Conservation (phyloP, 2,888 invertebrate species). For the Apodemia duryi region DNA sequence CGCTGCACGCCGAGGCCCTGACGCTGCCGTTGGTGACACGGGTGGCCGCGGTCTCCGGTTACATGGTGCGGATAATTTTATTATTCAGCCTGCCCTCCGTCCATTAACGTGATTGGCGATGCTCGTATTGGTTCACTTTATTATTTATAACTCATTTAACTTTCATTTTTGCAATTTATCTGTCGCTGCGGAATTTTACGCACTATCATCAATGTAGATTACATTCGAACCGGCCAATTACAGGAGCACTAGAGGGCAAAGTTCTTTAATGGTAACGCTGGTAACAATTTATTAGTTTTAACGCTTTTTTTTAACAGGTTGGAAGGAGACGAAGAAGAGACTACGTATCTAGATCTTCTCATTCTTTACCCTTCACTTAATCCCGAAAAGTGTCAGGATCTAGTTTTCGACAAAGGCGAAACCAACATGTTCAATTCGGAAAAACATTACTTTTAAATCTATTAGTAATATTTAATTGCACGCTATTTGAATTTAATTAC, state of each 20-base stretch:
- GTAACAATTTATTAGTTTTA: no score
- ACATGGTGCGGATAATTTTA: conserved; percentile 35
- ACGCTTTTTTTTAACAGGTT: no score
- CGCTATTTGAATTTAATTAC: no score
- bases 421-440: no score
- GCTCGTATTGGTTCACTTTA: conserved; percentile 17
- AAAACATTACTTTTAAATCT: no score
- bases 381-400: no score
- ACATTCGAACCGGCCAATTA: neutral
- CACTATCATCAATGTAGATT: neutral
- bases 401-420: no score
- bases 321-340: no score
- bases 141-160: conserved; percentile 34
- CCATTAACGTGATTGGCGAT: conserved; percentile 34
- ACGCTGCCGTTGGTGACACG: neutral
- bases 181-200: conserved; percentile 10
- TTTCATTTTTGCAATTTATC: conserved; percentile 32
- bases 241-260: neutral
- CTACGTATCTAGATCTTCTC: no score
- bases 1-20: neutral
- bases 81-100: conserved; percentile 31
- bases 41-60: conserved; percentile 27
- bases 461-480: no score
- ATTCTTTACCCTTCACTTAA: no score
- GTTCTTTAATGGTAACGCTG: no score